Evolutionary conservation across 2,888 invertebrate species (phyloP).

Genomic region (Ischnus inquisitorius): DNA sequence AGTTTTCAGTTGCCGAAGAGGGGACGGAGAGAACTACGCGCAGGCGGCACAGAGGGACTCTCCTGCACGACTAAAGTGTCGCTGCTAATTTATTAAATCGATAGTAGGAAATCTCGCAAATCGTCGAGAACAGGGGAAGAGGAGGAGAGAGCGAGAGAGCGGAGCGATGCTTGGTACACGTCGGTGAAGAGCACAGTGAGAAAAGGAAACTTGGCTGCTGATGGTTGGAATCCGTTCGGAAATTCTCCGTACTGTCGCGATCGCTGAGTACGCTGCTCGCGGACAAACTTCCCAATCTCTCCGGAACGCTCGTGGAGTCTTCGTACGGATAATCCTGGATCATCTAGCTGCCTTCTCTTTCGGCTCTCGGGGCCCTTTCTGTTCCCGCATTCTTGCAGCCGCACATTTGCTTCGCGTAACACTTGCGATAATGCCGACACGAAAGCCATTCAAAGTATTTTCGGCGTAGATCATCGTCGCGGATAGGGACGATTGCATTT

Average conservation of each 20-base stretch:
- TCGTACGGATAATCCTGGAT: slow-evolving; percentile 76
- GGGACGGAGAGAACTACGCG: neutral
- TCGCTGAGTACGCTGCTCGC: slow-evolving; percentile 41
- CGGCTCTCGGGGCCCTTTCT: slow-evolving; percentile 29
- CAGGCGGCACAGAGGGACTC: neutral
- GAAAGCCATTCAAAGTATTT: neutral
- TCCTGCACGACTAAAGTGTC: slow-evolving; percentile 39
- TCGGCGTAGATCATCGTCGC: neutral
- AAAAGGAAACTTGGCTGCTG: slow-evolving; percentile 35
- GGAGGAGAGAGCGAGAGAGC: slow-evolving; percentile 9
- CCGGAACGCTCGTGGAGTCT: slow-evolving; percentile 66
- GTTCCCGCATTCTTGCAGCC: neutral
- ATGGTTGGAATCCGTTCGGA: slow-evolving; percentile 46
- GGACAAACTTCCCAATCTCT: slow-evolving; percentile 74
- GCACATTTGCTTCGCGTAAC: neutral
- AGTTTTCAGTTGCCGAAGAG: slow-evolving; percentile 38
- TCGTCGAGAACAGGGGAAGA: slow-evolving; percentile 24
- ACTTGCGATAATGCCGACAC: neutral
- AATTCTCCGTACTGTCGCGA: slow-evolving; percentile 47
- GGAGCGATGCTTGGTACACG: slow-evolving; percentile 19
- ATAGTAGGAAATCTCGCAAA: slow-evolving; percentile 30
- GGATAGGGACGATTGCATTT: neutral
- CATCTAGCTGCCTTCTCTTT: slow-evolving; percentile 68
- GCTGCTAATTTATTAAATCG: slow-evolving; percentile 61
- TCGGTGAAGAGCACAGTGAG: slow-evolving; percentile 1